Conservation (phyloP, 30 jellyfish, hydroid and myxozoan genomes). For the Euphysa ruthae region DNA sequence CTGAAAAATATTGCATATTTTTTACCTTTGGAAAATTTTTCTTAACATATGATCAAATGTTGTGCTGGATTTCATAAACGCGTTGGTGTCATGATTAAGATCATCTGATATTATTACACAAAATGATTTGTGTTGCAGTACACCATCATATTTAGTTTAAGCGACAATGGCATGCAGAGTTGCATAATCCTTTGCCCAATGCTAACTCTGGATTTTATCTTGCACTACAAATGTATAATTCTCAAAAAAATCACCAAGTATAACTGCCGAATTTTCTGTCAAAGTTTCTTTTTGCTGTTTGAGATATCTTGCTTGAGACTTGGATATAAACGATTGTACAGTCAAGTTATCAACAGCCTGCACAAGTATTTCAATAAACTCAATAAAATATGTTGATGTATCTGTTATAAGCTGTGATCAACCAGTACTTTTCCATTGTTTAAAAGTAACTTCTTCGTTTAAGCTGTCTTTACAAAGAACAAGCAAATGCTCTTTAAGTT, state of each 20-base stretch:
- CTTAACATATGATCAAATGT: background rate
- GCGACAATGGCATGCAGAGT: slow-evolving; percentile 24
- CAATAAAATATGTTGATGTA: slow-evolving; percentile 5
- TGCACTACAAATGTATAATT: slow-evolving; percentile 20
- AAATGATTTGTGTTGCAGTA: background rate
- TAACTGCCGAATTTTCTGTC: background rate
- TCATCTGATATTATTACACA: slow-evolving; percentile 24
- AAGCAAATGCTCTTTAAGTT: background rate
- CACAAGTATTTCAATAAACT: background rate
- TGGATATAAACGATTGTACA: slow-evolving; percentile 15
- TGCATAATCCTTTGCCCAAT: slow-evolving; percentile 36
- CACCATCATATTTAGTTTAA: slow-evolving; percentile 1
- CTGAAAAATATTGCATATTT: slow-evolving; percentile 25
- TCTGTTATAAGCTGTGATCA: slow-evolving; percentile 29
- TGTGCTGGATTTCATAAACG: slow-evolving; percentile 12
- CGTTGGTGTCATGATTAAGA: slow-evolving; percentile 36
- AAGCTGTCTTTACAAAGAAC: no score
- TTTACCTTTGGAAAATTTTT: slow-evolving; percentile 1
- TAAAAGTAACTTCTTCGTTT: slow-evolving; percentile 24
- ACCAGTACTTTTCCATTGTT: slow-evolving; percentile 41
- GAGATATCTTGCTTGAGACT: slow-evolving; percentile 32
- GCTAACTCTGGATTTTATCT: slow-evolving; percentile 42
- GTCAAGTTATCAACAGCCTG: slow-evolving; percentile 22
- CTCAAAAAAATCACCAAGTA: slow-evolving; percentile 29
- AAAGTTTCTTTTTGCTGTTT: slow-evolving; percentile 22